Percentiles rank a stretch among this genome's conserved stretches.
These are phyloP conservation scores for Xenentodon cancila DNA, from an alignment of 2,797 vertebrate genomes.

Conservation along the genomic window DNA sequence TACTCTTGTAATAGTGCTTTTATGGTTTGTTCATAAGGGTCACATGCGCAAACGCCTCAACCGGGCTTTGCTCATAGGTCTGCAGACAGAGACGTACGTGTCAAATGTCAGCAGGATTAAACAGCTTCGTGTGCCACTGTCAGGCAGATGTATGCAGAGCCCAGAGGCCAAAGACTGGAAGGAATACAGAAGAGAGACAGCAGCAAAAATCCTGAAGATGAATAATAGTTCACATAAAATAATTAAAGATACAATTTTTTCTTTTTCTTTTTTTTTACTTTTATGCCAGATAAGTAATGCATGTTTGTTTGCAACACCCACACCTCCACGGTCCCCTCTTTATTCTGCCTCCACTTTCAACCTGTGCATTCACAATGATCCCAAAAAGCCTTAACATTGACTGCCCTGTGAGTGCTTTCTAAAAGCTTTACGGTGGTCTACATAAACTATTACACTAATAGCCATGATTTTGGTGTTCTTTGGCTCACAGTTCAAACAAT, in stretches of 20 bases:
- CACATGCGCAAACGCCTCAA: slow-evolving; percentile 54
- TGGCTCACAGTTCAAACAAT: too few species aligned
- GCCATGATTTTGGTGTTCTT: too few species aligned
- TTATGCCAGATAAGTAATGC: too few species aligned
- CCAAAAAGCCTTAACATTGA: too few species aligned
- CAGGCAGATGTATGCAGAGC: slow-evolving; percentile 19
- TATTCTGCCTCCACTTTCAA: too few species aligned
- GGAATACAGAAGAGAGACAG: slow-evolving; percentile 17
- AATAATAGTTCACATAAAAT: background rate
- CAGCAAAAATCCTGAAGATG: background rate
- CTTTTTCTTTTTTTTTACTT: too few species aligned
- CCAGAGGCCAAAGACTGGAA: background rate
- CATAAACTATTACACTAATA: too few species aligned
- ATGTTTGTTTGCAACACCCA: background rate
- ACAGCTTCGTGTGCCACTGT: slow-evolving; percentile 54
- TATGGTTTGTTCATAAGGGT: slow-evolving; percentile 71
- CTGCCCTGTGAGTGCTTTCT: too few species aligned
- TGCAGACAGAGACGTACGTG: slow-evolving; percentile 73
- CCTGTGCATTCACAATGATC: too few species aligned
- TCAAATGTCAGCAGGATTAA: slow-evolving; percentile 86
- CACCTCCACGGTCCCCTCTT: background rate
- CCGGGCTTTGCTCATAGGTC: slow-evolving; percentile 58
- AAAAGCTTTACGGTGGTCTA: too few species aligned
- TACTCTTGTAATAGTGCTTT: slow-evolving; percentile 89
- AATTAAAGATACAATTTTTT: background rate